These are phyloP conservation scores for Himalopsyche japonica DNA, from an alignment of 2,888 invertebrate species.

Conservation along the genomic window DNA sequence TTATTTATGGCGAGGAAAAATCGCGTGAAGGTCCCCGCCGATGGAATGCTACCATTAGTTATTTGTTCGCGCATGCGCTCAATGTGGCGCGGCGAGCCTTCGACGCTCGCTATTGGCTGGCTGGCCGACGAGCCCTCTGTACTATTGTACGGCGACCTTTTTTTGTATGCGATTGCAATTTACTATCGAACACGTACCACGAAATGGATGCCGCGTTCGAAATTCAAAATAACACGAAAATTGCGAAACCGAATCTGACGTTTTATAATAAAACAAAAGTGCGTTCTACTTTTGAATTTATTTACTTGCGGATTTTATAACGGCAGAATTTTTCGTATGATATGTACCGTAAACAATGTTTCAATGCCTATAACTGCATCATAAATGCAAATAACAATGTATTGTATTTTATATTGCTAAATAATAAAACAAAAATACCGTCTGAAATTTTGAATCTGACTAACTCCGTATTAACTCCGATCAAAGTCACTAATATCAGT, in stretches of 20 bases:
- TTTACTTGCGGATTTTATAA: no score
- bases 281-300: not conserved
- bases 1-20: not conserved
- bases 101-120: not conserved
- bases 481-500: no score
- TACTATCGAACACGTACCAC: not conserved
- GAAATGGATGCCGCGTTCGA: not conserved
- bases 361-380: no score
- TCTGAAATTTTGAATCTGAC: no score
- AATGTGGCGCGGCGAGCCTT: not conserved
- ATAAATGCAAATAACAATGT: no score
- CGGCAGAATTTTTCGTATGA: no score
- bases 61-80: no score
- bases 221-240: not conserved
- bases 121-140: not conserved
- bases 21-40: not conserved
- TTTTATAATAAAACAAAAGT: not conserved
- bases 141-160: not conserved
- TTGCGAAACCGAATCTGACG: not conserved
- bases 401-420: no score
- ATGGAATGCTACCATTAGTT: not conserved
- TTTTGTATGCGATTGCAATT: not conserved
- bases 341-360: no score
- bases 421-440: no score
- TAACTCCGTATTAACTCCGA: no score